Percentiles rank a stretch among this genome's conserved stretches.
Evolutionary conservation across 2,888 invertebrate species (phyloP).

Genomic region (Scaptomyza reducta): DNA sequence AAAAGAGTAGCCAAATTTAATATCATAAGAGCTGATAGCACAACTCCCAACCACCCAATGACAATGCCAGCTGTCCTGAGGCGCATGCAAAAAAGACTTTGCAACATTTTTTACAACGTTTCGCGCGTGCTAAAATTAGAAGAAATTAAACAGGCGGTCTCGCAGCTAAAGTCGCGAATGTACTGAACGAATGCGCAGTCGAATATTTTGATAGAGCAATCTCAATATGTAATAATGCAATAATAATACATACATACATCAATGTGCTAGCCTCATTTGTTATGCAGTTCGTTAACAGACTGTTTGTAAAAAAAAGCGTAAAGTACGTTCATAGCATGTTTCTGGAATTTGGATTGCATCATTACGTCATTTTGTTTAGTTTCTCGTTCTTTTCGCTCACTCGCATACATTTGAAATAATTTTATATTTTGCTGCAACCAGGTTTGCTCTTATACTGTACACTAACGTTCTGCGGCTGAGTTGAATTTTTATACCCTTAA

Average conservation of each 20-base stretch:
- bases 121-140: neutral
- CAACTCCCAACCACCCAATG: neutral
- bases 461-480: neutral
- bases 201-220: no score
- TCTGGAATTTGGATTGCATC: neutral
- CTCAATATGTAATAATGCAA: no score
- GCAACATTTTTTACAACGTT: neutral
- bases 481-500: no score
- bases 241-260: no score
- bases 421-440: slow-evolving; percentile 69
- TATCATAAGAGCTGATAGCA: neutral
- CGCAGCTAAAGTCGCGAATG: neutral
- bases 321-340: neutral
- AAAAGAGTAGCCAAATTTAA: neutral
- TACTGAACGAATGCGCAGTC: neutral
- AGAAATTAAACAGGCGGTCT: neutral
- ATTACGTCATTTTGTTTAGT: neutral
- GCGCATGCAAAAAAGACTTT: neutral
- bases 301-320: no score
- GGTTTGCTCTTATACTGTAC: slow-evolving; percentile 16
- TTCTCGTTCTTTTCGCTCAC: neutral
- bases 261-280: no score
- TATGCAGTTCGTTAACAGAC: no score
- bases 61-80: neutral
- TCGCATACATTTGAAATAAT: neutral